Base-by-base conservation (phyloP, 2,888 invertebrate genomes). In the Lycocerus yunnanus region DNA sequence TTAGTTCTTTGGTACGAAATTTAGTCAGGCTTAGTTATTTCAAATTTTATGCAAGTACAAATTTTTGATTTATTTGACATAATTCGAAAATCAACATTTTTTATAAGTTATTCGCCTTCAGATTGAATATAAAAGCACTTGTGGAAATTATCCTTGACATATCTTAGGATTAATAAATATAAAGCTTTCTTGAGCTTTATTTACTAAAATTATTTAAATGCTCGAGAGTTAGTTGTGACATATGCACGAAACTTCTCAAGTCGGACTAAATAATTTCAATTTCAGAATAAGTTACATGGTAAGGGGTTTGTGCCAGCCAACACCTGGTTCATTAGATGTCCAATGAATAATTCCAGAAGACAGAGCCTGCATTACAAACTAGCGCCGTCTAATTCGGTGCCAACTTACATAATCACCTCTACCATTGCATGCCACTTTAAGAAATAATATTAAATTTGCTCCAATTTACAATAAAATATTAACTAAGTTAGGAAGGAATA, bases 311-410 rank as follows among this genome's bases (percentile, higher is more conserved):
- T 76, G 76, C 76, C 76, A 76, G 76, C 73, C 76, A 71, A 76
- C 76, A 76, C 76, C 76, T 76, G 76, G 76, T 76, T 76, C 73
- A 76, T 73, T 76, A 76, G 71, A 73, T 76, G 76, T 71, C 76
- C 76, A 76, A 76, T 76, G 76, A 76, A 76, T 76, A 76, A 76
- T 76, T 76, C 76, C 20, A 67, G 60, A 68, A 76, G 76, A 76
- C 76, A 73, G 71, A 71, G 71, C 60, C 73, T 76, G 76, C 76
- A 76, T 76, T 76, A 76, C 73, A 69, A 72, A 61, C 59, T 69
- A 21, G 61, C 66, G 69, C 66, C 68, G 70, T 75, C 68, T 72
- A 73, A 76, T 71, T 71, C 73, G 68, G 73, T 76, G 76, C 73
- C 76, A 76, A 76, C 73, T 73, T 73, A 73, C 73, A 76, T 75